phyloP scores from a whole-genome alignment of 1,140 invertebrate species.

The Drosophila parabipectinata region DNA sequence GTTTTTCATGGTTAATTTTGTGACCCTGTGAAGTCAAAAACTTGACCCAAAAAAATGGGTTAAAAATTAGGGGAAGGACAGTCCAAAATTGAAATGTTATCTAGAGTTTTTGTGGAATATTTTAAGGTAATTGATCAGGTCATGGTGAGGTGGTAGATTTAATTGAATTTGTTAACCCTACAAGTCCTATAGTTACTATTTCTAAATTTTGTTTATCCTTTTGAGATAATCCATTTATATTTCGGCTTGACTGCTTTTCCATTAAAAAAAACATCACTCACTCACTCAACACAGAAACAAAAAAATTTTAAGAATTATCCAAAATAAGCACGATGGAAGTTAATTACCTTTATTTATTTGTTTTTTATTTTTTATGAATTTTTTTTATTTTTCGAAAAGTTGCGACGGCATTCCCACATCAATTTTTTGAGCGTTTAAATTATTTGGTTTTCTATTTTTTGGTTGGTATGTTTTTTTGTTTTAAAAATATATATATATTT shows the following conservation, averaged over 20 bases:
- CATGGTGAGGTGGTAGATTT: too few species aligned
- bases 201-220: slow-evolving; percentile 4
- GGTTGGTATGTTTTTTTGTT: slow-evolving; percentile 19
- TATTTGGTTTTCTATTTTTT: slow-evolving; percentile 7
- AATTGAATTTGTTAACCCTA: too few species aligned
- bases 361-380: slow-evolving; percentile 1
- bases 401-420: slow-evolving; percentile 49
- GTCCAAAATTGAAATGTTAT: not conserved
- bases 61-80: not conserved
- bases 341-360: slow-evolving; percentile 40
- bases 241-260: not conserved
- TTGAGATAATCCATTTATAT: slow-evolving; percentile 24
- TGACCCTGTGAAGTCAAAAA: slow-evolving; percentile 23
- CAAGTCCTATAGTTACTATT: not conserved
- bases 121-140: not conserved
- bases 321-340: not conserved
- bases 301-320: slow-evolving; percentile 11
- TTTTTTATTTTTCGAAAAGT: slow-evolving; percentile 10
- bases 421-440: slow-evolving; percentile 12
- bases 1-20: slow-evolving; percentile 18
- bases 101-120: not conserved
- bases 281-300: slow-evolving; percentile 23
- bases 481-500: slow-evolving; percentile 9
- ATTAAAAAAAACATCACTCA: slow-evolving; percentile 10
- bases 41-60: slow-evolving; percentile 33